A percentile compares a stretch with the other conserved stretches of the same genome.
Evolutionary conservation across 2,888 invertebrate species (phyloP).

Genomic region (Eupsilia transversa): DNA sequence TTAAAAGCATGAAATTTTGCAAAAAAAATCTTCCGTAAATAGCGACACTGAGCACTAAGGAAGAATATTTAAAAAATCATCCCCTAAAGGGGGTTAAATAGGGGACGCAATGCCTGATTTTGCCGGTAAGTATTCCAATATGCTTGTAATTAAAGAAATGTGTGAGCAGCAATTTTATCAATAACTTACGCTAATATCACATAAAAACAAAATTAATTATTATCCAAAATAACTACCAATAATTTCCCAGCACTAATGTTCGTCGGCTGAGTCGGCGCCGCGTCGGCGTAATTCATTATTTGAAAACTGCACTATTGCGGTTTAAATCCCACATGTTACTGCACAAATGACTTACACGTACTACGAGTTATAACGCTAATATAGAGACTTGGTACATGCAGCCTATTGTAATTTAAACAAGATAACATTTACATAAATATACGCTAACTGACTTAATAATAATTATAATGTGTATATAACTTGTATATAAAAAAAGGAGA

Average conservation of each 20-base stretch:
- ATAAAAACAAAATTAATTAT: conserved; percentile 11
- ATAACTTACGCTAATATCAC: neutral
- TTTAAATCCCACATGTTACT: conserved; percentile 42
- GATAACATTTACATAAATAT: too few relatives aligned
- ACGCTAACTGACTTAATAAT: too few relatives aligned
- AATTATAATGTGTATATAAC: too few relatives aligned
- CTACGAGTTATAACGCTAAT: neutral
- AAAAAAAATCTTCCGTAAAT: too few relatives aligned
- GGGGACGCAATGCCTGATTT: too few relatives aligned
- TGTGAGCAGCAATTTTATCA: neutral
- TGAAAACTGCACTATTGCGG: conserved; percentile 53
- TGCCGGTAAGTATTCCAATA: too few relatives aligned
- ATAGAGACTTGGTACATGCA: neutral
- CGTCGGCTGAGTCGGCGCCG: conserved; percentile 2
- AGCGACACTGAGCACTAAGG: too few relatives aligned
- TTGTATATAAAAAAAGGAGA: too few relatives aligned
- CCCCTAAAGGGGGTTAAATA: too few relatives aligned
- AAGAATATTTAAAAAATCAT: too few relatives aligned
- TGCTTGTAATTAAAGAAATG: neutral
- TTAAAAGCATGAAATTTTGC: too few relatives aligned
- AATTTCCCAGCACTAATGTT: conserved; percentile 36
- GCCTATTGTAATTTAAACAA: too few relatives aligned
- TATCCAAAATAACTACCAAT: conserved; percentile 5
- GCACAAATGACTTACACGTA: conserved; percentile 31
- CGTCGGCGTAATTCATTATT: conserved; percentile 48